These are phyloP conservation scores for Drosophila orena DNA, from an alignment of 1,140 invertebrate genomes.

Conservation along the genomic window DNA sequence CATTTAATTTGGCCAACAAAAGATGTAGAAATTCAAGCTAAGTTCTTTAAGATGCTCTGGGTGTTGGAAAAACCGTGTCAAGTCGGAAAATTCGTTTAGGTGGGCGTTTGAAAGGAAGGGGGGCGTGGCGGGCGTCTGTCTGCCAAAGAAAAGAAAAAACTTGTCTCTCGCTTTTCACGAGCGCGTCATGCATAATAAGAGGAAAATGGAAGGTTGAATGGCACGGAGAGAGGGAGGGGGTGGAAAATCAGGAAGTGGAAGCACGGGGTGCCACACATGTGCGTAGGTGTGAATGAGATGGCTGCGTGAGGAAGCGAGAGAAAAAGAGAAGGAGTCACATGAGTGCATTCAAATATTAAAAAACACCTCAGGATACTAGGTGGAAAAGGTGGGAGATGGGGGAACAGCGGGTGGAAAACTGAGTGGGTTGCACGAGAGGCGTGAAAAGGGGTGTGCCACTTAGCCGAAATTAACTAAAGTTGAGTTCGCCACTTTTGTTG, in stretches of 20 bases:
- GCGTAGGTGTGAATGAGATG: conserved; percentile 19
- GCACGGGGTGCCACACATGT: conserved; percentile 10
- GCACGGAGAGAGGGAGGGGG: neutral
- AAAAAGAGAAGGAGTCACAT: conserved; percentile 13
- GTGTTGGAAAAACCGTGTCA: conserved; percentile 69
- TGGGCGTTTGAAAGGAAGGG: conserved; percentile 22
- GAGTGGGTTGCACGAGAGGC: conserved; percentile 9
- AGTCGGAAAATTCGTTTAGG: conserved; percentile 69
- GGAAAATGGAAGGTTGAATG: conserved; percentile 28
- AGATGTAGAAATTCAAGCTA: conserved; percentile 12
- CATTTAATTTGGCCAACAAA: conserved; percentile 56
- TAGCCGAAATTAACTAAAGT: conserved; percentile 57
- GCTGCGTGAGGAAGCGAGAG: neutral
- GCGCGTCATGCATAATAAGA: conserved; percentile 63
- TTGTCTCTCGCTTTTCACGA: conserved; percentile 51
- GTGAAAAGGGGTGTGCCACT: conserved; percentile 40
- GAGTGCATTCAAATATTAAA: conserved; percentile 76
- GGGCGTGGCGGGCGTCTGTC: conserved; percentile 32
- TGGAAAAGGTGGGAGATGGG: neutral
- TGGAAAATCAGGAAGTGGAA: conserved; percentile 30
- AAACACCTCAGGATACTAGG: conserved; percentile 50
- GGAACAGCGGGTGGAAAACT: conserved; percentile 2
- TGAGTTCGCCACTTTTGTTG: conserved; percentile 32
- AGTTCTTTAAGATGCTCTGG: conserved; percentile 10
- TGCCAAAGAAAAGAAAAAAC: conserved; percentile 65